phyloP scores from a whole-genome alignment of 1,140 invertebrate genomes.

The Pissodes strobi region DNA sequence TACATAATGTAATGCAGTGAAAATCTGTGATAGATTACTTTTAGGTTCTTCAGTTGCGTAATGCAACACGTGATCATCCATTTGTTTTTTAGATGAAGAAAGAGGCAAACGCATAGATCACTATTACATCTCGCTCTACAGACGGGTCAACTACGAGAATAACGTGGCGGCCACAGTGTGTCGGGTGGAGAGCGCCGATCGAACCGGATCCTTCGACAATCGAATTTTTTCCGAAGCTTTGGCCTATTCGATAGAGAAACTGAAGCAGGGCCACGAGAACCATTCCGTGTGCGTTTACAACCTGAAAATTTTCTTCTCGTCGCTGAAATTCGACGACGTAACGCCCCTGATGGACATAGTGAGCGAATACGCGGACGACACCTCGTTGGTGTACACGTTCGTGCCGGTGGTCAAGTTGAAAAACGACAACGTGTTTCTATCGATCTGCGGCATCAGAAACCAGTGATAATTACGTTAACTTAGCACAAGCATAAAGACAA shows the following conservation, averaged over 20 bases:
- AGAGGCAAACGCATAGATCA: constrained; percentile 81
- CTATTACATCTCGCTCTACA: constrained; percentile 77
- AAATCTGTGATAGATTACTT: too few relatives aligned
- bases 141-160: constrained; percentile 87
- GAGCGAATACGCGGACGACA: constrained; percentile 54
- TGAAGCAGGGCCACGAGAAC: constrained; percentile 69
- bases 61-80: neutral
- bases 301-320: constrained; percentile 76
- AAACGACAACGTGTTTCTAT: constrained; percentile 77
- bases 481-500: too few relatives aligned
- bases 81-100: constrained; percentile 75
- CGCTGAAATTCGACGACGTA: constrained; percentile 62
- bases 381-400: constrained; percentile 70
- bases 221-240: constrained; percentile 71
- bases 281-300: constrained; percentile 65
- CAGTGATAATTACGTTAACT: too few relatives aligned
- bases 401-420: constrained; percentile 78
- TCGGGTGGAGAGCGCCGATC: constrained; percentile 69
- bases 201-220: too few relatives aligned
- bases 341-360: constrained; percentile 61
- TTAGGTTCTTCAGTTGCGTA: too few relatives aligned
- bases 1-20: too few relatives aligned
- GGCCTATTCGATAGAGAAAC: constrained; percentile 72
- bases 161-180: constrained; percentile 83
- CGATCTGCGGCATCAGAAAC: constrained; percentile 67